Evolutionary conservation across 2,888 invertebrate species (phyloP).

Genomic region (Hedychridium roseum): DNA sequence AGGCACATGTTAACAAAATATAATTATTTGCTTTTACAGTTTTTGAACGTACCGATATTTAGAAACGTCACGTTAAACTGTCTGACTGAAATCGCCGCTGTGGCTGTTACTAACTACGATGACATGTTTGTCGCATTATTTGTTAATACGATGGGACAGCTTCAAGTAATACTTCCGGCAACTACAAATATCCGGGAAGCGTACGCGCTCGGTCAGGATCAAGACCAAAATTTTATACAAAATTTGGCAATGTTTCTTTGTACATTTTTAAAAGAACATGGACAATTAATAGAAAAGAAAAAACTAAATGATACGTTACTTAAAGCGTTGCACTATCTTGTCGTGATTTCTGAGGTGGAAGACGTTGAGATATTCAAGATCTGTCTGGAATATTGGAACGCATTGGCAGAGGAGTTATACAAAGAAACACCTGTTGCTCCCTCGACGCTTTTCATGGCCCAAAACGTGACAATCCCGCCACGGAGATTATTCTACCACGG

Average conservation of each 20-base stretch:
- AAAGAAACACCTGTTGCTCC: constrained; percentile 78
- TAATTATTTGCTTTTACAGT: constrained; percentile 65
- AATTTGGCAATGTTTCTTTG: constrained; percentile 97
- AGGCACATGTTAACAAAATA: neutral
- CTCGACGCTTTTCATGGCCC: constrained; percentile 58
- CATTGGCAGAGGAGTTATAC: constrained; percentile 90
- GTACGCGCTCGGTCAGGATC: constrained; percentile 91
- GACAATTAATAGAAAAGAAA: constrained; percentile 84
- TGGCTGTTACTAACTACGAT: constrained; percentile 89
- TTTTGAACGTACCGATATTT: constrained; percentile 96
- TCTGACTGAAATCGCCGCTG: constrained; percentile 96
- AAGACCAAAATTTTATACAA: constrained; percentile 98
- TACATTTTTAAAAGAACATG: constrained; percentile 96
- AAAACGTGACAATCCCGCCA: constrained; percentile 63
- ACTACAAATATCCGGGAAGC: constrained; percentile 93
- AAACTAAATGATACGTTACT: constrained; percentile 79
- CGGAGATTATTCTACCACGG: constrained; percentile 80
- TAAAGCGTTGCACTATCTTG: constrained; percentile 86
- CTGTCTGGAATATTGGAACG: constrained; percentile 98
- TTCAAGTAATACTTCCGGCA: constrained; percentile 90
- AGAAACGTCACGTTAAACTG: constrained; percentile 98
- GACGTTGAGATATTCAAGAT: constrained; percentile 99
- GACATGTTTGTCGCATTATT: constrained; percentile 91
- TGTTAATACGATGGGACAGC: constrained; percentile 89
- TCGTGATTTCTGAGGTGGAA: constrained; percentile 96